Evolutionary conservation across 2,797 vertebrate species (phyloP).

Genomic region (Gymnodraco acuticeps): DNA sequence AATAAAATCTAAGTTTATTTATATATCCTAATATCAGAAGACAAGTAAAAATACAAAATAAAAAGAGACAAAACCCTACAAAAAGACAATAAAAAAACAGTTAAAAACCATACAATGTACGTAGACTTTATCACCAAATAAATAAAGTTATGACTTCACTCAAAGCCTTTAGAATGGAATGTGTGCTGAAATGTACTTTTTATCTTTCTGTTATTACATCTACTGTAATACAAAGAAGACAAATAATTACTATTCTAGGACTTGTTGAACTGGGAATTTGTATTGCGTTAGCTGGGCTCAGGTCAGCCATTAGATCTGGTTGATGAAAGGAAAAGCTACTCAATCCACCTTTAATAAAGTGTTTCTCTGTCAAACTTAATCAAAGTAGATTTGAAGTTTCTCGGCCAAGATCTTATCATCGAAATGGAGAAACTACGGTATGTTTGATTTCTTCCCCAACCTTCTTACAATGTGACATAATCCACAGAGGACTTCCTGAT

Average conservation of each 20-base stretch:
- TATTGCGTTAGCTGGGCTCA: neutral
- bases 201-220: neutral
- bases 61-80: too few relatives aligned
- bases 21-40: too few relatives aligned
- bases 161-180: neutral
- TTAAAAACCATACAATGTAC: too few relatives aligned
- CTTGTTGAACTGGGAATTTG: neutral
- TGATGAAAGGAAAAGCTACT: neutral
- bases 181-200: neutral
- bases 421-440: neutral
- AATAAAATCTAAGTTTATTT: too few relatives aligned
- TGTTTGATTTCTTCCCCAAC: conserved; percentile 38
- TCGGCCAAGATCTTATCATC: neutral
- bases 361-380: conserved; percentile 10
- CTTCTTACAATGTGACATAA: conserved; percentile 24
- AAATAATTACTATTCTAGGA: neutral
- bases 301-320: neutral
- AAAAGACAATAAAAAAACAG: too few relatives aligned
- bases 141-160: neutral
- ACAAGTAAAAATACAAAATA: neutral
- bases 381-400: neutral
- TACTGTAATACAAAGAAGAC: neutral
- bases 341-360: neutral
- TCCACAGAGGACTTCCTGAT: conserved; percentile 39
- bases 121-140: neutral